Conservation (phyloP, 2,113 vertebrate species). For the Grallaria varia region DNA sequence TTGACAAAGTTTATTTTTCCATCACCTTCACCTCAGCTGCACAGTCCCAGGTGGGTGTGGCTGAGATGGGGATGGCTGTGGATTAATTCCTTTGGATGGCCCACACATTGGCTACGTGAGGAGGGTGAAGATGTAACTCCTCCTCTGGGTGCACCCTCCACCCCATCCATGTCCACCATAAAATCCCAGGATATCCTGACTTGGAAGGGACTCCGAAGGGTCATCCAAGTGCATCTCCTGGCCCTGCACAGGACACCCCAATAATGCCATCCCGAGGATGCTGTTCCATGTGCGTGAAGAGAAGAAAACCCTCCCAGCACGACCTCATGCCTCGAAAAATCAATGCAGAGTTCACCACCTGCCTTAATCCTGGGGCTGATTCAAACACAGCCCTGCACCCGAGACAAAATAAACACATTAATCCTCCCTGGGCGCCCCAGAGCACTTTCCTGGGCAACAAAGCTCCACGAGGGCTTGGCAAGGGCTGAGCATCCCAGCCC, state of each 20-base stretch:
- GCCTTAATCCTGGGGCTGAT: background rate
- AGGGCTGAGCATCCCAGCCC: background rate
- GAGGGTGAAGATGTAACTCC: background rate
- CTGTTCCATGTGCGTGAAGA: accelerated
- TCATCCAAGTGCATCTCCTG: background rate
- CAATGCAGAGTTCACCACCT: background rate
- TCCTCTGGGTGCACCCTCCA: accelerated
- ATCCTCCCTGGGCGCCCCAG: background rate
- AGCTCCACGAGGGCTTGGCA: background rate
- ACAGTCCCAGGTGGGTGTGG: background rate
- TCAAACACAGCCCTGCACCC: background rate
- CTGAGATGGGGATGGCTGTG: background rate
- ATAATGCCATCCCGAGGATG: background rate
- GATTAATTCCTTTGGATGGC: background rate
- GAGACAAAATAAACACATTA: background rate
- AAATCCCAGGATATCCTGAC: background rate
- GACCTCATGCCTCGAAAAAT: background rate
- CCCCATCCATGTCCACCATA: accelerated
- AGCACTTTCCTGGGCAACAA: background rate
- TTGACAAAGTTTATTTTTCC: background rate
- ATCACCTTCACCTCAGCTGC: background rate
- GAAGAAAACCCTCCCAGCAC: background rate
- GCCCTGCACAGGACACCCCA: background rate
- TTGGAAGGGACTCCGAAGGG: background rate
- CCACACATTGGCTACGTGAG: accelerated